Conservation (phyloP, 2,888 invertebrate species). For the Dorcus hopei region DNA sequence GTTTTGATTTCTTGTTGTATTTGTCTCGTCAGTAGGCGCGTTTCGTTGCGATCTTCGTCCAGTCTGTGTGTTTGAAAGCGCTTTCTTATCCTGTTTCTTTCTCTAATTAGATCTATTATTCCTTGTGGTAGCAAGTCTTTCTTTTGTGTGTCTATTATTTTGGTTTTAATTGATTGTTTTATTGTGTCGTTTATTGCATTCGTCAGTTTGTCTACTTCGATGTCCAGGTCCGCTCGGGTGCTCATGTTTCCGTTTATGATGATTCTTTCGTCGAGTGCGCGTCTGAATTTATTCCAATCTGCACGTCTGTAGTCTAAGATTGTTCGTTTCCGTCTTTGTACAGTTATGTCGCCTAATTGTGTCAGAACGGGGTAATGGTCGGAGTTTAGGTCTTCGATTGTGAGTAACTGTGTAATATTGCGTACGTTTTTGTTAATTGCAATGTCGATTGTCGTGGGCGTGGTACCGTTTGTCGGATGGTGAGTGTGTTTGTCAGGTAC, state of each 20-base stretch:
- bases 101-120: too few species aligned
- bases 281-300: slow-evolving; percentile 2
- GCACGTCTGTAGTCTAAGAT: background rate
- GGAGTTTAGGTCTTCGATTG: background rate
- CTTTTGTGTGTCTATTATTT: background rate
- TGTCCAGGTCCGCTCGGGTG: too few species aligned
- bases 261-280: background rate
- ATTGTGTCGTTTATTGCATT: too few species aligned
- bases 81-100: background rate
- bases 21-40: background rate
- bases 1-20: background rate
- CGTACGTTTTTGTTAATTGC: slow-evolving; percentile 9
- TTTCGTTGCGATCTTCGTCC: background rate
- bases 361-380: background rate
- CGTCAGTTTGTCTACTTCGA: too few species aligned
- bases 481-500: slow-evolving; percentile 9
- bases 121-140: too few species aligned
- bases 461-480: slow-evolving; percentile 10
- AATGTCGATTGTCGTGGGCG: slow-evolving; percentile 10
- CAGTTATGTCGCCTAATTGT: background rate
- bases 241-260: background rate
- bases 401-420: background rate
- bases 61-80: background rate
- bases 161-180: too few species aligned
- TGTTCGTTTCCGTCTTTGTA: background rate